A percentile compares a stretch with the other conserved stretches of the same genome.
Evolutionary conservation across 2,113 vertebrate genomes (phyloP).

Genomic region (Dromaius novaehollandiae): DNA sequence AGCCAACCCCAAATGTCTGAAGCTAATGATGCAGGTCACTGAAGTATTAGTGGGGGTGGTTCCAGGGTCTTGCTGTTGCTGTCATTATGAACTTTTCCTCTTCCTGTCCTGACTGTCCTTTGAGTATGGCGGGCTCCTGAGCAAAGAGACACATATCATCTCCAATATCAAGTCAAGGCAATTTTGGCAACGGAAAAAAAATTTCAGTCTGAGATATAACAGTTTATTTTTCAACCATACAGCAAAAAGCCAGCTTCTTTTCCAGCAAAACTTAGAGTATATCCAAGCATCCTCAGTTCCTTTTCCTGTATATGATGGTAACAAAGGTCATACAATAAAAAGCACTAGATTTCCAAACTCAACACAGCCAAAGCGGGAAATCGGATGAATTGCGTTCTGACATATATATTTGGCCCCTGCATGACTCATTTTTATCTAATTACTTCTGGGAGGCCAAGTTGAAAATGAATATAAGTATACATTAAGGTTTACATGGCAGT

Average conservation of each 20-base stretch:
- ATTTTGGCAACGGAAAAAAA: neutral
- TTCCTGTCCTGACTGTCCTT: neutral
- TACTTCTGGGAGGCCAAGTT: neutral
- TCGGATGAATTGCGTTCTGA: neutral
- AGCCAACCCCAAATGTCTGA: neutral
- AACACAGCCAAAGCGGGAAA: neutral
- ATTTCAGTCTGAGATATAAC: neutral
- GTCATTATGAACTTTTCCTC: rapidly evolving
- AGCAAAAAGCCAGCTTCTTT: neutral
- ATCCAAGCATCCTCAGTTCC: neutral
- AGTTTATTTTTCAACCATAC: neutral
- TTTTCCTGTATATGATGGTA: neutral
- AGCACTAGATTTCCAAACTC: neutral
- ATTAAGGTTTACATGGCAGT: neutral
- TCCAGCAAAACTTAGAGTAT: neutral
- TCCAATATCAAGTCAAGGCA: neutral
- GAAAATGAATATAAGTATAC: neutral
- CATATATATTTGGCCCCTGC: neutral
- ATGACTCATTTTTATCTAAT: neutral
- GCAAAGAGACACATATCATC: neutral
- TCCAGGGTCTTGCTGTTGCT: neutral
- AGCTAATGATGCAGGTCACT: neutral
- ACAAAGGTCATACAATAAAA: neutral
- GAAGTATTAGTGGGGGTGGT: neutral
- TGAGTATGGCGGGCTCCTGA: neutral